phyloP scores from a whole-genome alignment of 1,140 invertebrate genomes.

The Thaumatotibia leucotreta region DNA sequence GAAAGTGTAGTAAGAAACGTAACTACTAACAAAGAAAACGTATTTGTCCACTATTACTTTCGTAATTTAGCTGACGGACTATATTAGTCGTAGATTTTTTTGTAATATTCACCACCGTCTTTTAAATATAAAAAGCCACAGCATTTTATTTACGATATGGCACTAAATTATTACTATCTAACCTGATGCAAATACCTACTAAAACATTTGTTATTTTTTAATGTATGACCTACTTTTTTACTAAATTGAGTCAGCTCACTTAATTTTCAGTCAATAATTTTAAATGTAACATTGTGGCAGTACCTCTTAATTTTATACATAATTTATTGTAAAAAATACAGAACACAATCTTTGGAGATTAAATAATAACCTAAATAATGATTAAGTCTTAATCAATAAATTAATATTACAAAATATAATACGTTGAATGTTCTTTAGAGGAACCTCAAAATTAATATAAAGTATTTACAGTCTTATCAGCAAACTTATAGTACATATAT shows the following conservation, averaged over 20 bases:
- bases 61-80: no score
- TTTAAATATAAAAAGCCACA: conserved; percentile 22
- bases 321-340: background rate
- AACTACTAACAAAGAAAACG: no score
- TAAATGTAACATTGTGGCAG: background rate
- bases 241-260: background rate
- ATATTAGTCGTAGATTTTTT: no score
- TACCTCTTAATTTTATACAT: background rate
- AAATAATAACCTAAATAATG: background rate
- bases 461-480: conserved; percentile 14
- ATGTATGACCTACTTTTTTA: no score
- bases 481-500: background rate
- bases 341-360: conserved; percentile 6
- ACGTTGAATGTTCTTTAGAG: background rate
- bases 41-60: no score
- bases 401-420: background rate
- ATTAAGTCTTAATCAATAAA: background rate
- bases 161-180: background rate
- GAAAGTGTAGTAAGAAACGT: no score
- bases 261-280: background rate
- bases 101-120: no score
- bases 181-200: no score
- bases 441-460: background rate
- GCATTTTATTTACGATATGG: background rate
- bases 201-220: no score